Conservation (phyloP, 2,888 invertebrate genomes). For the Cosmia pyralina region DNA sequence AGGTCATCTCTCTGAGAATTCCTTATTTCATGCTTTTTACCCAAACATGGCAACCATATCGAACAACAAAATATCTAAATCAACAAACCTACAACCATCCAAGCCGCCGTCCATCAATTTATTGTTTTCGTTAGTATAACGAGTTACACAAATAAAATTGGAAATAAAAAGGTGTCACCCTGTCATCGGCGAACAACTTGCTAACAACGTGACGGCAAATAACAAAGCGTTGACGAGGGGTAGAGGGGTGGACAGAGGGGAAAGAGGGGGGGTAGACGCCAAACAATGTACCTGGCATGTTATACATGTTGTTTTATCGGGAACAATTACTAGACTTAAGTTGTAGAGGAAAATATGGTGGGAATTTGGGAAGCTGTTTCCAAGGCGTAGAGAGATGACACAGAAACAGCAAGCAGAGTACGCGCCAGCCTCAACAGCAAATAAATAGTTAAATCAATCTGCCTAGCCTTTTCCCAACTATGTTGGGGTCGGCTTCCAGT, state of each 20-base stretch:
- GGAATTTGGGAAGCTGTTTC: too few relatives aligned
- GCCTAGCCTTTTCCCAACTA: too few relatives aligned
- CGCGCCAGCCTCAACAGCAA: too few relatives aligned
- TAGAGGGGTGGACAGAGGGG: conserved; percentile 9
- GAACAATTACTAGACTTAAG: conserved; percentile 50
- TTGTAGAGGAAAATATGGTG: conserved; percentile 22
- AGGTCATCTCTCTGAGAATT: too few relatives aligned
- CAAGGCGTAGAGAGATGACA: background rate
- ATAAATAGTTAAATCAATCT: too few relatives aligned
- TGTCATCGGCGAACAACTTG: conserved; percentile 67
- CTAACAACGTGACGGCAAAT: conserved; percentile 70
- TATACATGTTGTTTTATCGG: conserved; percentile 55
- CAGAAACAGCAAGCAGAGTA: too few relatives aligned
- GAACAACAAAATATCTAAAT: conserved; percentile 15
- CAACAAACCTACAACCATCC: conserved; percentile 18
- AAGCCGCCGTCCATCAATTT: conserved; percentile 60
- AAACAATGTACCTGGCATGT: conserved; percentile 58
- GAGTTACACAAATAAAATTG: conserved; percentile 68
- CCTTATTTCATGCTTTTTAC: background rate
- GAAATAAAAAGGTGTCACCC: conserved; percentile 66
- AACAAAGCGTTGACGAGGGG: conserved; percentile 67
- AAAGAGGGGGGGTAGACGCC: conserved; percentile 8
- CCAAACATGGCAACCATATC: background rate
- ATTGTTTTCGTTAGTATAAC: conserved; percentile 68
- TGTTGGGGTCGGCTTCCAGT: too few relatives aligned